A percentile compares a stretch with the other conserved stretches of the same genome.
Evolutionary conservation across 1,140 invertebrate genomes (phyloP).

Genomic region (Gonatopus flavifemur): DNA sequence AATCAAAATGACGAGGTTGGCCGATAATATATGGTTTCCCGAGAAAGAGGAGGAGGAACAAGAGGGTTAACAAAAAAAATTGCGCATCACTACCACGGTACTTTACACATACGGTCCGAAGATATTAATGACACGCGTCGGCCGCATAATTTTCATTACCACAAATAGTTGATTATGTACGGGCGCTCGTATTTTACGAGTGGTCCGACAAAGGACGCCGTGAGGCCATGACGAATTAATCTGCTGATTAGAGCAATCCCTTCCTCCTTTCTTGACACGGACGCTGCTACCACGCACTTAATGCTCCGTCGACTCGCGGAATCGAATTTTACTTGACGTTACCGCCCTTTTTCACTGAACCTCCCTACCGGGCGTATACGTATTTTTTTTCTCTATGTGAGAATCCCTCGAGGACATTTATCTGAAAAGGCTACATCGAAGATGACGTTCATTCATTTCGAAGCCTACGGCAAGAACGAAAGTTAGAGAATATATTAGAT

Average conservation of each 20-base stretch:
- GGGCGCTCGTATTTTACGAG: slow-evolving; percentile 52
- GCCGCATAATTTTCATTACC: slow-evolving; percentile 57
- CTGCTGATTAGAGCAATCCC: slow-evolving; percentile 57
- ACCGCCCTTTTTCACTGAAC: too few species aligned
- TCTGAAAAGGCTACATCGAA: too few species aligned
- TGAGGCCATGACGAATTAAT: slow-evolving; percentile 57
- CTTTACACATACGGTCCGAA: too few species aligned
- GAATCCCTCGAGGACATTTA: too few species aligned
- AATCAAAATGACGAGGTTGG: too few species aligned
- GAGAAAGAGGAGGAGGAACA: neutral
- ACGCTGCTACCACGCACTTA: slow-evolving; percentile 52
- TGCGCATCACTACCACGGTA: slow-evolving; percentile 39
- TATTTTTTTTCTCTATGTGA: neutral
- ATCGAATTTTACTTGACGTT: slow-evolving; percentile 48
- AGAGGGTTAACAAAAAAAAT: slow-evolving; percentile 26
- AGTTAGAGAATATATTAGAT: too few species aligned
- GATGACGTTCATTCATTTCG: too few species aligned
- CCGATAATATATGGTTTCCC: too few species aligned
- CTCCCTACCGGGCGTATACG: neutral
- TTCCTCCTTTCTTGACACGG: slow-evolving; percentile 51
- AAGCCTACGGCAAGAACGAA: too few species aligned
- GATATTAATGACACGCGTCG: slow-evolving; percentile 53
- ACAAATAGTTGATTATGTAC: slow-evolving; percentile 58
- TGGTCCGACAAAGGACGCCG: slow-evolving; percentile 54
- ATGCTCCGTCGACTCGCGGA: slow-evolving; percentile 53